These are phyloP conservation scores for Antennarius striatus DNA, from an alignment of 2,113 vertebrate genomes.

Conservation along the genomic window DNA sequence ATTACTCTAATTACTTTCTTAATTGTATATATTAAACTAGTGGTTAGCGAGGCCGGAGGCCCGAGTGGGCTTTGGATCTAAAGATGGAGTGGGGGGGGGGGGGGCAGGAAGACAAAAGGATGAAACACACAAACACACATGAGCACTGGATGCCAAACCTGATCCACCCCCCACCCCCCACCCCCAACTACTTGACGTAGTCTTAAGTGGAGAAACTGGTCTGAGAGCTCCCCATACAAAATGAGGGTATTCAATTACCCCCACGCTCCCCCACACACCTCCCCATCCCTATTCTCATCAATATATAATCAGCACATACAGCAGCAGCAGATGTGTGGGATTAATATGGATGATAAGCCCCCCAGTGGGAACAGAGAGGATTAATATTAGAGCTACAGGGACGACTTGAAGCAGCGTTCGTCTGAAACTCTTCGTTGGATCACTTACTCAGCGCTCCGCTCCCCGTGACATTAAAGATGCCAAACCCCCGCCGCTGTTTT, in stretches of 20 bases:
- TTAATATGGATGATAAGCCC: constrained; percentile 61
- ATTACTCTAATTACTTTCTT: constrained; percentile 84
- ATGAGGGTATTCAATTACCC: constrained; percentile 66
- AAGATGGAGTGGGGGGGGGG: constrained; percentile 49
- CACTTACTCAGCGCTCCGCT: constrained; percentile 31
- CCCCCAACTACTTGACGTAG: constrained; percentile 53
- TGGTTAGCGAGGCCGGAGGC: constrained; percentile 71
- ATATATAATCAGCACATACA: constrained; percentile 71
- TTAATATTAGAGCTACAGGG: constrained; percentile 63
- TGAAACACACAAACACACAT: constrained; percentile 31
- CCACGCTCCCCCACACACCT: too few relatives aligned
- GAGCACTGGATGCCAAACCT: too few relatives aligned
- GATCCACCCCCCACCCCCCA: too few relatives aligned
- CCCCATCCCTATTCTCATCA: constrained; percentile 53
- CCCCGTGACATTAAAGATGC: constrained; percentile 32
- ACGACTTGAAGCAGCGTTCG: constrained; percentile 45
- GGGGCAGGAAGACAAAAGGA: constrained; percentile 50
- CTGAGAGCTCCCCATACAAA: constrained; percentile 22
- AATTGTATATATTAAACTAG: constrained; percentile 83
- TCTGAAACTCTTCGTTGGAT: constrained; percentile 47
- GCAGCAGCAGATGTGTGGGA: constrained; percentile 66
- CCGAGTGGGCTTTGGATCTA: constrained; percentile 50
- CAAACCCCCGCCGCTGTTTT: constrained; percentile 7
- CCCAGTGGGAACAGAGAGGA: constrained; percentile 54
- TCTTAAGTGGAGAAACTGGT: constrained; percentile 64